Evolutionary conservation across 2,797 vertebrate species (phyloP), one percentile per base, ranked within the genome.

Genomic region (Poecile montanus): DNA sequence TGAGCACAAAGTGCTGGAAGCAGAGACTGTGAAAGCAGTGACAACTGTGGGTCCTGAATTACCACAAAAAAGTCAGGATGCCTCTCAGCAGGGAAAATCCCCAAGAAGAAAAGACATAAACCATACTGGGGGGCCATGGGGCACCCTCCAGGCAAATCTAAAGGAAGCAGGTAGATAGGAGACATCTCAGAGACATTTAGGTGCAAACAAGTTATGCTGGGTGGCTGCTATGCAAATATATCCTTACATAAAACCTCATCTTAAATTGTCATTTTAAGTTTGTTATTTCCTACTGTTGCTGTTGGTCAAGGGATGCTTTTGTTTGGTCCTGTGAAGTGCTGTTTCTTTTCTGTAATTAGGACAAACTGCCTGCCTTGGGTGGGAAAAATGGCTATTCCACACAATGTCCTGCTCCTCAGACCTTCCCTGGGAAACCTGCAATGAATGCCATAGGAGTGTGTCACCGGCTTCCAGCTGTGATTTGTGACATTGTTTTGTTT

Each of bases 81-180:
- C 13, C 32, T 62, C 23, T 50, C 57, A 78, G 57, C 50, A 77
- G n/a, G 23, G 45, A 66, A 79, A 72, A 65, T 12, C 19, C n/a
- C 21, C 23, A 26, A 25, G 23, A 56, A 62, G 22, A 42, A 51
- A 51, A 45, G 13, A n/a, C 27, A 51, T 45, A 78, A 78, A 11
- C 8, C 12, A n/a, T 15, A n/a, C 29, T n/a, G 38, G 4, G 1
- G 6, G 3, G 2, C 18, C 70, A 19, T 30, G 40, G 21, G 1
- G 40, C 48, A 86, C 18, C 40, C 11, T 75, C 30, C 38, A 45
- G 11, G 13, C 45, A 22, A 15, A 76, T 6, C 45, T 45, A 51
- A 88, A 84, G 21, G 50, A 77, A 76, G 38, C 36, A 50, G 32
- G 21, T 54, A 72, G 38, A 32, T 5, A 56, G 47, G 30, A 70